phyloP scores from a whole-genome alignment of 2,113 vertebrate species.

The Trematocara zebra region DNA sequence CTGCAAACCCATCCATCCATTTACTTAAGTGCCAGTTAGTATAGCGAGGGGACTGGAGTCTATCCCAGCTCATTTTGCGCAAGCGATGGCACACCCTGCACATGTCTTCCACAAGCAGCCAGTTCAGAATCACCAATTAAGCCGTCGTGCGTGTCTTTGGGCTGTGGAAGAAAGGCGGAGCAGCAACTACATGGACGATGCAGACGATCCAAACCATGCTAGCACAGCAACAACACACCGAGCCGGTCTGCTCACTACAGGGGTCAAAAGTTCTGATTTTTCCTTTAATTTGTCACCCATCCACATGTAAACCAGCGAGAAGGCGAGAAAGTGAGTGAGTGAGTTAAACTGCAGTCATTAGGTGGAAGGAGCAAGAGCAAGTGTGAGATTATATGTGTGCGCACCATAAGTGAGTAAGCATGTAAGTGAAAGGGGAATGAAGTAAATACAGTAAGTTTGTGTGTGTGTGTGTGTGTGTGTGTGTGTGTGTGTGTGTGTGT shows the following conservation, averaged over 20 bases:
- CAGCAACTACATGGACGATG: background rate
- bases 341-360: slow-evolving; percentile 16
- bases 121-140: background rate
- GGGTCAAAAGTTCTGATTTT: background rate
- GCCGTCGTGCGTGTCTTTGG: background rate
- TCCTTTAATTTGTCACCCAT: background rate
- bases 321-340: background rate
- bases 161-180: background rate
- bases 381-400: background rate
- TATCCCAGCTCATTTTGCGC: background rate
- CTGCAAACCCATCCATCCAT: background rate
- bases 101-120: rapidly evolving
- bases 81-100: background rate
- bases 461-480: background rate
- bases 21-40: background rate
- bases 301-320: background rate
- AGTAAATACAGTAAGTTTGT: slow-evolving; percentile 1
- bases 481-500: background rate
- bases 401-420: slow-evolving; percentile 3
- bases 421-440: slow-evolving; percentile 15
- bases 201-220: background rate
- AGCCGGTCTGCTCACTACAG: background rate
- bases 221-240: background rate
- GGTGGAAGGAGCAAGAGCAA: background rate
- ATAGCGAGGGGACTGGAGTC: background rate